phyloP scores from a whole-genome alignment of 2,888 invertebrate genomes.

The Isoperla grammatica region DNA sequence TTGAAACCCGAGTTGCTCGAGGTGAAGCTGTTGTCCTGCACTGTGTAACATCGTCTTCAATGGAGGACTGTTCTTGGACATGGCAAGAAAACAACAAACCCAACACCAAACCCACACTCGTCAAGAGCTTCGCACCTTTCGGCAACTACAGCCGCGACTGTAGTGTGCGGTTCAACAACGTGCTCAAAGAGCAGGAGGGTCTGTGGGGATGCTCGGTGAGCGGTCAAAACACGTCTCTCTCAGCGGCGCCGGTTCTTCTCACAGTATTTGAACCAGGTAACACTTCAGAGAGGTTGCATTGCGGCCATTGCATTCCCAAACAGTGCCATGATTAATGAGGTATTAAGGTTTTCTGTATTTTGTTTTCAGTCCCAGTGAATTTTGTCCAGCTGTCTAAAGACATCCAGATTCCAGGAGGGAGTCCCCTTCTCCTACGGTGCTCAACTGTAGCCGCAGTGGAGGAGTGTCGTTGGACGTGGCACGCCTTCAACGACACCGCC shows the following conservation, averaged over 20 bases:
- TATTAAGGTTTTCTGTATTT: background rate
- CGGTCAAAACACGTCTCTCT: conserved; percentile 12
- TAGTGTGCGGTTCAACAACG: conserved; percentile 42
- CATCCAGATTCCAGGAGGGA: conserved; percentile 42
- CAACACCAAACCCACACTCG: conserved; percentile 36
- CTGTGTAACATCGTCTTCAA: conserved; percentile 39
- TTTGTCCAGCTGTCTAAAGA: conserved; percentile 43
- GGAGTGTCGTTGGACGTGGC: conserved; percentile 41
- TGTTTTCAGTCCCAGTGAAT: conserved; percentile 38
- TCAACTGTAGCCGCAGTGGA: conserved; percentile 40
- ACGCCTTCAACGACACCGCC: conserved; percentile 38
- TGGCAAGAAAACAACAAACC: conserved; percentile 37
- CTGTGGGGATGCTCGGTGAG: conserved; percentile 43
- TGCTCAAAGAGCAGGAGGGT: conserved; percentile 42
- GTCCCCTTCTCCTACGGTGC: conserved; percentile 40
- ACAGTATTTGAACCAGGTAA: conserved; percentile 41
- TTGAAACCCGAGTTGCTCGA: conserved; percentile 37
- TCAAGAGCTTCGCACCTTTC: conserved; percentile 40
- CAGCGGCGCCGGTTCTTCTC: conserved; percentile 35
- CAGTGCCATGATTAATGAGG: background rate
- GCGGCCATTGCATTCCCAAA: background rate
- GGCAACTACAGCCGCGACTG: conserved; percentile 42
- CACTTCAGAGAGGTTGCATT: background rate
- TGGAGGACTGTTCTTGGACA: conserved; percentile 41
- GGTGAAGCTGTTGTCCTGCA: conserved; percentile 38